These are phyloP conservation scores for Tyria jacobaeae DNA, from an alignment of 2,888 invertebrate genomes.

Conservation along the genomic window DNA sequence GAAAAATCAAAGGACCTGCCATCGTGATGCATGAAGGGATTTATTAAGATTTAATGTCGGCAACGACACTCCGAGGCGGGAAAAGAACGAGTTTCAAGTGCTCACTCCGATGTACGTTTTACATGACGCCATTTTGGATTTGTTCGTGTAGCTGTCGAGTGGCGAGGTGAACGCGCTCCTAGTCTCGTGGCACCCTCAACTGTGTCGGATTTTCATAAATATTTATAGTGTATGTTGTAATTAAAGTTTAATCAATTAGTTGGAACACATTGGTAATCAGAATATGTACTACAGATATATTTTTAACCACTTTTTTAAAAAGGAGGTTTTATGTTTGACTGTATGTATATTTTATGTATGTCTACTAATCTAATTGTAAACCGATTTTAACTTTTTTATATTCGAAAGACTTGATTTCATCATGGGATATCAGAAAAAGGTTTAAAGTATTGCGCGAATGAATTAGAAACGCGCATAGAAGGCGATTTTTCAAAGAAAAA, in stretches of 20 bases:
- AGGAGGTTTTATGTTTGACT: too few relatives aligned
- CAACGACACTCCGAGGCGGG: slow-evolving; percentile 85
- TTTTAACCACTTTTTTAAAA: too few relatives aligned
- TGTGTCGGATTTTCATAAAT: slow-evolving; percentile 43
- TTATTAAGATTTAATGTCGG: slow-evolving; percentile 86
- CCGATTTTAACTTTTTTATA: too few relatives aligned
- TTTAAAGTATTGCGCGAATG: too few relatives aligned
- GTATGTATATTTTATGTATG: too few relatives aligned
- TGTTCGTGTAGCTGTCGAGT: slow-evolving; percentile 72
- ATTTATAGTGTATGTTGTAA: slow-evolving; percentile 36
- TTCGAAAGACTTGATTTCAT: too few relatives aligned
- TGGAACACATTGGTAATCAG: slow-evolving; percentile 4
- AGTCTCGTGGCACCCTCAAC: slow-evolving; percentile 30
- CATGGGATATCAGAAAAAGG: too few relatives aligned
- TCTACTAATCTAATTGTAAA: too few relatives aligned
- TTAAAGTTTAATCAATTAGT: slow-evolving; percentile 36
- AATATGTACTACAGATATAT: neutral
- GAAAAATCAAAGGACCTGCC: slow-evolving; percentile 83
- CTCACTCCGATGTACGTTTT: slow-evolving; percentile 78
- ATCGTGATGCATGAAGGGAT: slow-evolving; percentile 84
- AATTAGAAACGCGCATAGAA: too few relatives aligned
- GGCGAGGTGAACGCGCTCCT: slow-evolving; percentile 52
- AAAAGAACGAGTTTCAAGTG: slow-evolving; percentile 85
- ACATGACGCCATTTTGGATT: slow-evolving; percentile 82
- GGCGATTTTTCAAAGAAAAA: too few relatives aligned